A percentile compares a stretch with the other conserved stretches of the same genome.
phyloP scores from a whole-genome alignment of 2,113 vertebrate genomes.

The Micromys minutus region DNA sequence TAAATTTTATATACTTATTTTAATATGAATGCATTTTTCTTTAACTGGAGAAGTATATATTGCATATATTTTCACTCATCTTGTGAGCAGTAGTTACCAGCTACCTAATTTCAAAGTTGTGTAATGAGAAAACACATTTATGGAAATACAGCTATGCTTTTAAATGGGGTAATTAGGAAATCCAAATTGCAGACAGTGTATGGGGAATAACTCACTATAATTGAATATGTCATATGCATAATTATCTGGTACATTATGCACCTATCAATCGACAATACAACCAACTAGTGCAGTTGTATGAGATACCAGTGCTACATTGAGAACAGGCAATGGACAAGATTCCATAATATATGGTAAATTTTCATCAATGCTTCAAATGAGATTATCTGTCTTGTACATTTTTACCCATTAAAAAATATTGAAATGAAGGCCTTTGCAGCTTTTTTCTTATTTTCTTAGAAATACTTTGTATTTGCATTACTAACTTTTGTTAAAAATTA shows the following conservation, averaged over 20 bases:
- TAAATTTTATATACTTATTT: constrained; percentile 8
- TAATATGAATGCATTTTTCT: constrained; percentile 23
- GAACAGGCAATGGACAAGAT: neutral
- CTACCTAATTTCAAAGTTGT: constrained; percentile 42
- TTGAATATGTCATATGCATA: constrained; percentile 56
- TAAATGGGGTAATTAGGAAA: constrained; percentile 64
- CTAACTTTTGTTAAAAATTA: constrained; percentile 28
- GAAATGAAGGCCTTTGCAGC: neutral
- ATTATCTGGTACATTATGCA: constrained; percentile 67
- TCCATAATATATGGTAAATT: neutral
- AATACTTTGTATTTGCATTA: constrained; percentile 33
- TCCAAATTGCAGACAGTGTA: constrained; percentile 46
- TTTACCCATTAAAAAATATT: too few species aligned
- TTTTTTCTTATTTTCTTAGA: constrained; percentile 32
- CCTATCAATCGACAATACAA: constrained; percentile 38
- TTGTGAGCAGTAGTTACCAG: neutral
- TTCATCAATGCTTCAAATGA: constrained; percentile 60
- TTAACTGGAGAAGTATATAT: neutral
- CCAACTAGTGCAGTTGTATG: constrained; percentile 38
- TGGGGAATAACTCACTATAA: constrained; percentile 66
- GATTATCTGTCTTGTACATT: neutral
- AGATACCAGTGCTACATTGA: constrained; percentile 33
- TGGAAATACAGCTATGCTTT: constrained; percentile 52
- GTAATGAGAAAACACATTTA: constrained; percentile 51
- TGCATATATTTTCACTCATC: neutral